phyloP scores from a whole-genome alignment of 2,113 vertebrate genomes.

The Triplophysa rosa region DNA sequence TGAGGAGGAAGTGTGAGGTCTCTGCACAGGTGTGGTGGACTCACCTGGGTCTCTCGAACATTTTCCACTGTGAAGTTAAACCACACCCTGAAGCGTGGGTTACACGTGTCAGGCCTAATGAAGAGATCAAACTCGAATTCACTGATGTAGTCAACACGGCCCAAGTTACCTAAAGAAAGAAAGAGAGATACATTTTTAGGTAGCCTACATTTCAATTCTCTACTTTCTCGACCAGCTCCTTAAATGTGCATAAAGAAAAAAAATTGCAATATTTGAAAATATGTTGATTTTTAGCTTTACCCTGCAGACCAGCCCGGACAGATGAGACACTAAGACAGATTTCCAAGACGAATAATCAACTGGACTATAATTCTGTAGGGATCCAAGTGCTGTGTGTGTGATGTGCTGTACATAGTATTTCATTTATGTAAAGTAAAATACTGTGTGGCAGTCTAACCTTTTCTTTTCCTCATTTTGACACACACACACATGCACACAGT shows the following conservation, averaged over 20 bases:
- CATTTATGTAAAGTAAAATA: slow-evolving; percentile 13
- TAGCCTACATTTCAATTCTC: no score
- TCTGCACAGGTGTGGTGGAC: slow-evolving; percentile 26
- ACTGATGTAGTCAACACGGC: slow-evolving; percentile 89
- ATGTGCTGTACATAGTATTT: background rate
- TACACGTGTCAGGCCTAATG: slow-evolving; percentile 96
- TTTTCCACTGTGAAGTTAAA: slow-evolving; percentile 99
- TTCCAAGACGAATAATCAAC: slow-evolving; percentile 35
- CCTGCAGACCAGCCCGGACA: background rate
- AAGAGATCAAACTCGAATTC: slow-evolving; percentile 98
- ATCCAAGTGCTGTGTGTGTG: background rate
- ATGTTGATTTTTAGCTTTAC: background rate
- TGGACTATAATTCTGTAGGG: slow-evolving; percentile 14
- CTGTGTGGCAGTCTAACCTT: slow-evolving; percentile 33
- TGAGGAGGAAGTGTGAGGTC: background rate
- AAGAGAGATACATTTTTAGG: background rate
- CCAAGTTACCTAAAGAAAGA: slow-evolving; percentile 85
- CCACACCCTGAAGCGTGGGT: slow-evolving; percentile 97
- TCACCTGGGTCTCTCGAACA: slow-evolving; percentile 90
- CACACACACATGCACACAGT: slow-evolving; percentile 29
- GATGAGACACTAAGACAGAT: background rate
- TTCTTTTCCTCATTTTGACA: slow-evolving; percentile 19
- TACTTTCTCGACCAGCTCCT: background rate
- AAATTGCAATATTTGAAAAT: background rate
- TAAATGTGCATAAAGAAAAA: background rate